phyloP scores from a whole-genome alignment of 2,113 vertebrate species.

The Xiphorhynchus elegans region DNA sequence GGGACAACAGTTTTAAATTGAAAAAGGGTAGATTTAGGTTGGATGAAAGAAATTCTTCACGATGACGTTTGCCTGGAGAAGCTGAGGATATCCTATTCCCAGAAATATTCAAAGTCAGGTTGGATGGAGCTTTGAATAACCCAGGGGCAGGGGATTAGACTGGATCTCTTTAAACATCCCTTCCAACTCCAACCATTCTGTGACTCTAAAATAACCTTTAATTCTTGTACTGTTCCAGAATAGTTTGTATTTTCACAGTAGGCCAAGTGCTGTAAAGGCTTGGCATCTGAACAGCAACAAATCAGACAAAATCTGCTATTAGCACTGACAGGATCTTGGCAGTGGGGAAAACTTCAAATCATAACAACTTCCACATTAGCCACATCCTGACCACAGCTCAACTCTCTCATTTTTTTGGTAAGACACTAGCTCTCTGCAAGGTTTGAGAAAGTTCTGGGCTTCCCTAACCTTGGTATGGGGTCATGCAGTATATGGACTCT shows the following conservation, averaged over 20 bases:
- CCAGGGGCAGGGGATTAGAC: not conserved
- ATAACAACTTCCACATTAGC: not conserved
- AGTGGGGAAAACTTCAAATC: not conserved
- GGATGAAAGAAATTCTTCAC: not conserved
- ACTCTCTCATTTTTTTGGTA: not conserved
- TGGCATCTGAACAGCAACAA: not conserved
- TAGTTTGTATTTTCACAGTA: not conserved
- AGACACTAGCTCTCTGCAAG: not conserved
- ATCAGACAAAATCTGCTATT: not conserved
- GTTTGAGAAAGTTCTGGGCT: not conserved
- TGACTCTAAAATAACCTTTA: not conserved
- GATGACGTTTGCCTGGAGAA: not conserved
- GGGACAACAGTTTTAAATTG: not conserved
- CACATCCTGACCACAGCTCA: slow-evolving; percentile 46
- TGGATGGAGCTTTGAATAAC: not conserved
- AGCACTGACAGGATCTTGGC: not conserved
- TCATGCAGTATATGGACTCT: not conserved
- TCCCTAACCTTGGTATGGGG: not conserved
- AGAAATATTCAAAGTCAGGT: not conserved
- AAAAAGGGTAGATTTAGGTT: not conserved
- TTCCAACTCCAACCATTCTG: not conserved
- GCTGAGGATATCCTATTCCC: not conserved
- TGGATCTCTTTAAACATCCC: not conserved
- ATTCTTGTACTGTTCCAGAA: not conserved
- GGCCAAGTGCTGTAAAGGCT: not conserved